Base-by-base conservation (phyloP, 2,888 invertebrate species). In the Cecidostiba fungosa region DNA sequence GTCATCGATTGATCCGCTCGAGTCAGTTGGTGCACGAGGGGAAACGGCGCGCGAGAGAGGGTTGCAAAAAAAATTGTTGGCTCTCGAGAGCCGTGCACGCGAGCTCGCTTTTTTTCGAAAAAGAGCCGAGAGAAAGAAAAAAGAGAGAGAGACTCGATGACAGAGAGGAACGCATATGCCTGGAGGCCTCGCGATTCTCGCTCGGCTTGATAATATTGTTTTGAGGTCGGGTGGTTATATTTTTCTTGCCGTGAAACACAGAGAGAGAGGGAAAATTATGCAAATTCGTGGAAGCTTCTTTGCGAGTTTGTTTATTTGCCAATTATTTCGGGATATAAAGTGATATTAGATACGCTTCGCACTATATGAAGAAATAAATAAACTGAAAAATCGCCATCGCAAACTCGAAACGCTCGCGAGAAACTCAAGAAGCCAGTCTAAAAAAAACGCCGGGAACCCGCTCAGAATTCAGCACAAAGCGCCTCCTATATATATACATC, bases 1-100 rank as follows among this genome's bases (percentile, higher is more conserved):
- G 84, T 84, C 84, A 84, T 84, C 84, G 84, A 84, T 84, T 83
- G 83, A 83, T 83, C 72, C 73, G 70, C 72, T 78, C 78, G 78
- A 84, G 73, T 84, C 84, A 79, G 77, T 79, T 73, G 62, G 62
- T 77, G 77, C 66, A 36, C 77, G 73, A 43, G 66, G 66, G 66
- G 39, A 19, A 14, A 10, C n/a, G 23, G 77, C 10, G 39, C 26
- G 47, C 16, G 23, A 16, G n/a, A 66, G 66, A 43, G 70, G 70
- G 82, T 77, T 83, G 82, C 77, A 26, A 66, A 82, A 74, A 77
- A 80, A 77, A 83, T 77, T 50, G 26, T 59, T 26, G 36, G 70
- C 77, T 81, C 81, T 80, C 32, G 66, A 79, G 77, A 59, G 23
- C 54, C 54, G 54, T 59, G 54, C 54, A 59, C 54, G 54, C 23